Evolutionary conservation across 2,888 invertebrate genomes (phyloP).

Genomic region (Atrina japonica): DNA sequence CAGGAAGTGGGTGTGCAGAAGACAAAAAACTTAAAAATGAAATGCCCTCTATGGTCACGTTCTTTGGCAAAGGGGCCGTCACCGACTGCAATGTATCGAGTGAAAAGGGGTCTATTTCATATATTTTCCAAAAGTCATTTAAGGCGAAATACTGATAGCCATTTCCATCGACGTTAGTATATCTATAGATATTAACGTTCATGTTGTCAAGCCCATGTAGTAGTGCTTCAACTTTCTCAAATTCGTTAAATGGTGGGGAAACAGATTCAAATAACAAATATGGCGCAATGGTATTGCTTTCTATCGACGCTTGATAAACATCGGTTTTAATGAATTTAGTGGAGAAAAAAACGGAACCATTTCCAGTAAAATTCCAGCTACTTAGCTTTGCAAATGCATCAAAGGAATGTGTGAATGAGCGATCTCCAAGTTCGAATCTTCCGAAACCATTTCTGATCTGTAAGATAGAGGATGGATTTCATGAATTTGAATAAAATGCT

Average conservation of each 20-base stretch:
- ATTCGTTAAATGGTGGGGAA: slow-evolving; percentile 63
- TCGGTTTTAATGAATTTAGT: slow-evolving; percentile 64
- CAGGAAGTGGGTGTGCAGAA: slow-evolving; percentile 77
- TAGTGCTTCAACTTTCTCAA: slow-evolving; percentile 64
- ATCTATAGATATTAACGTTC: slow-evolving; percentile 73
- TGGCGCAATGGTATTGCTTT: slow-evolving; percentile 64
- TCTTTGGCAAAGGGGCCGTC: slow-evolving; percentile 26
- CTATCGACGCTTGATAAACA: slow-evolving; percentile 66
- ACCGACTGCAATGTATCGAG: slow-evolving; percentile 40
- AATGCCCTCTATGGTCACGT: slow-evolving; percentile 8
- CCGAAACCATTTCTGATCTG: slow-evolving; percentile 69
- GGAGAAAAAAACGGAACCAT: slow-evolving; percentile 53
- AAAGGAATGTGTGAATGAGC: slow-evolving; percentile 61
- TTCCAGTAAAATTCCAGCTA: slow-evolving; percentile 56
- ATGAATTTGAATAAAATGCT: too few species aligned
- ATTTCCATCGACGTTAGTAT: slow-evolving; percentile 46
- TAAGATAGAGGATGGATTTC: neutral
- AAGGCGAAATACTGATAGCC: slow-evolving; percentile 61
- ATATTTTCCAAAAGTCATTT: slow-evolving; percentile 76
- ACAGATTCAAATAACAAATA: slow-evolving; percentile 73
- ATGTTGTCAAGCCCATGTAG: slow-evolving; percentile 76
- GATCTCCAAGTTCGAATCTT: slow-evolving; percentile 56
- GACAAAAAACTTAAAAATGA: slow-evolving; percentile 69
- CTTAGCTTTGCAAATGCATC: slow-evolving; percentile 67
- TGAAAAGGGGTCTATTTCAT: slow-evolving; percentile 57